These are phyloP conservation scores for Volucella bombylans DNA, from an alignment of 2,888 invertebrate species.

Conservation along the genomic window DNA sequence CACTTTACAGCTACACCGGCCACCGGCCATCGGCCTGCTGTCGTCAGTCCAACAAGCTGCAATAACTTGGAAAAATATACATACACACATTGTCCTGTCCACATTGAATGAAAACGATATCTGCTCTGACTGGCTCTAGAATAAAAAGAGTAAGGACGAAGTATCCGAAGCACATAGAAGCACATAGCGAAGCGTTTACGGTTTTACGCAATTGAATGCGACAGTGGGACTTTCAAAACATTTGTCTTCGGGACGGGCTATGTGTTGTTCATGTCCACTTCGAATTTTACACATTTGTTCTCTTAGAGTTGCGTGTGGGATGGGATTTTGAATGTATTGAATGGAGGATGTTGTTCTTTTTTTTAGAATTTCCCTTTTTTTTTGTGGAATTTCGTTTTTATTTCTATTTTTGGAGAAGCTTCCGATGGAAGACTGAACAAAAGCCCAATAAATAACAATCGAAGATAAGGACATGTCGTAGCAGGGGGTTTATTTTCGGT, in stretches of 20 bases:
- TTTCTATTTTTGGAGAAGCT: conserved; percentile 10
- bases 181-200: conserved; percentile 61
- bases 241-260: conserved; percentile 29
- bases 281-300: conserved; percentile 1
- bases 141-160: not conserved
- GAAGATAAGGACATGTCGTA: conserved; percentile 35
- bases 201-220: conserved; percentile 69
- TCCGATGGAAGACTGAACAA: conserved; percentile 44
- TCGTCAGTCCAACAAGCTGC: conserved; percentile 5
- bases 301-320: not conserved
- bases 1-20: too few species aligned
- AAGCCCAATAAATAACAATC: conserved; percentile 60
- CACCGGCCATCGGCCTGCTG: not conserved
- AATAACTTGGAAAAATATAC: conserved; percentile 53
- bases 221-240: conserved; percentile 62
- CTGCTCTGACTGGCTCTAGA: conserved; percentile 18
- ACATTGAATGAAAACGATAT: conserved; percentile 49
- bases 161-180: conserved; percentile 41
- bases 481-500: conserved; percentile 47
- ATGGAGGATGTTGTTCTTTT: conserved; percentile 9
- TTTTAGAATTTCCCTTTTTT: not conserved
- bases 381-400: not conserved
- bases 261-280: conserved; percentile 21
- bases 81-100: not conserved
- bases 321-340: conserved; percentile 13